Conservation (phyloP, 2,113 vertebrate genomes). For the Clarias batrachus region DNA sequence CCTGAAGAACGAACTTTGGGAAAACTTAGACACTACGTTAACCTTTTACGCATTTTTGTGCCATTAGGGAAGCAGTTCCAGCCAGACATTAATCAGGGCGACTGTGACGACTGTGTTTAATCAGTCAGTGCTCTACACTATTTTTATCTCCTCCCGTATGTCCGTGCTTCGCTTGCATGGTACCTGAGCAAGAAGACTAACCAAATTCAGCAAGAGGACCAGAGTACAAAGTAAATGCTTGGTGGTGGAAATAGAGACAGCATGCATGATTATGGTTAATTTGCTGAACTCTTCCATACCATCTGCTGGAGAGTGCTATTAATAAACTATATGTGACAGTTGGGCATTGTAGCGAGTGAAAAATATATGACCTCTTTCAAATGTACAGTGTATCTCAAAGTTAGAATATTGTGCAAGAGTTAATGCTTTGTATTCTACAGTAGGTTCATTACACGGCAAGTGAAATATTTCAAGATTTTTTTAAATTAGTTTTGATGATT, state of each 20-base stretch:
- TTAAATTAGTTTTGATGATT: too few relatives aligned
- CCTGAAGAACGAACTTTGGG: not conserved
- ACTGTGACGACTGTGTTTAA: not conserved
- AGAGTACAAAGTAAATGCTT: not conserved
- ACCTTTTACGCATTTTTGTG: not conserved
- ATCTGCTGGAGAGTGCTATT: not conserved
- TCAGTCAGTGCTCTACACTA: not conserved
- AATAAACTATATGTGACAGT: not conserved
- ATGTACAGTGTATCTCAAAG: not conserved
- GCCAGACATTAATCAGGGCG: not conserved
- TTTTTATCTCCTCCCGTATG: not conserved
- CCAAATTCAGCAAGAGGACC: not conserved
- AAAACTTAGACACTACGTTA: not conserved
- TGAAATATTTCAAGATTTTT: too few relatives aligned
- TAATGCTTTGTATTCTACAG: too few relatives aligned
- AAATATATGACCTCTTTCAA: not conserved
- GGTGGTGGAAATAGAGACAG: not conserved
- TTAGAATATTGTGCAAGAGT: too few relatives aligned
- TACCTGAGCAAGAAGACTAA: not conserved
- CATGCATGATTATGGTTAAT: not conserved
- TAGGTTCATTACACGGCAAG: too few relatives aligned
- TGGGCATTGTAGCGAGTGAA: not conserved
- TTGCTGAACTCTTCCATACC: not conserved
- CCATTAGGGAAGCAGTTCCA: not conserved
- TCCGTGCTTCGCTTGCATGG: not conserved